These are phyloP conservation scores for Nephrotoma appendiculata DNA, from an alignment of 2,888 invertebrate genomes.

Conservation along the genomic window DNA sequence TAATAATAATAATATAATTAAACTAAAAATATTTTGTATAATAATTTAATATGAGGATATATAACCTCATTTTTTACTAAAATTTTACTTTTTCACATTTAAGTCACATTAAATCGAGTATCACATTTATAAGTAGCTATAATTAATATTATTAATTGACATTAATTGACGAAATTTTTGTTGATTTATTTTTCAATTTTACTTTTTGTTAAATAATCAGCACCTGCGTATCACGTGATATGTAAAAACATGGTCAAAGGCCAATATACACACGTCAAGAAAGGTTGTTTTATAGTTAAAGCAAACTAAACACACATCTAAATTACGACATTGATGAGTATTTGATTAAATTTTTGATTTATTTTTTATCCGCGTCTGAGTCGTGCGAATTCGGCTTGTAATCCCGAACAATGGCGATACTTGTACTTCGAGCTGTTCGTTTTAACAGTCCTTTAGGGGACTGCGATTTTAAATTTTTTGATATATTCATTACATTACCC, in stretches of 20 bases:
- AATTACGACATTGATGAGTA: neutral
- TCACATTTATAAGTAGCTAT: neutral
- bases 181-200: neutral
- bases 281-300: neutral
- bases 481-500: conserved; percentile 52
- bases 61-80: neutral
- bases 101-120: neutral
- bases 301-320: neutral
- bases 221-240: neutral
- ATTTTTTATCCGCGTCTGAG: neutral
- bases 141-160: neutral
- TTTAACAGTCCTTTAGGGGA: conserved; percentile 52
- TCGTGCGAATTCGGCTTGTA: conserved; percentile 19
- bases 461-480: conserved; percentile 46
- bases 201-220: neutral
- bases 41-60: neutral
- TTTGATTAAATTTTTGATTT: neutral
- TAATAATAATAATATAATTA: neutral
- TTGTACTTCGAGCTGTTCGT: conserved; percentile 44
- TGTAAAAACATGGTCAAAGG: neutral
- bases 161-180: neutral
- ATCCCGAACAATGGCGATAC: conserved; percentile 37
- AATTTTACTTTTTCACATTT: neutral
- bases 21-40: neutral
- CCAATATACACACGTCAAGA: neutral